Percentiles rank a stretch among this genome's conserved stretches.
Evolutionary conservation across 2,888 invertebrate genomes (phyloP).

Genomic region (Lordiphosa andalusiaca): DNA sequence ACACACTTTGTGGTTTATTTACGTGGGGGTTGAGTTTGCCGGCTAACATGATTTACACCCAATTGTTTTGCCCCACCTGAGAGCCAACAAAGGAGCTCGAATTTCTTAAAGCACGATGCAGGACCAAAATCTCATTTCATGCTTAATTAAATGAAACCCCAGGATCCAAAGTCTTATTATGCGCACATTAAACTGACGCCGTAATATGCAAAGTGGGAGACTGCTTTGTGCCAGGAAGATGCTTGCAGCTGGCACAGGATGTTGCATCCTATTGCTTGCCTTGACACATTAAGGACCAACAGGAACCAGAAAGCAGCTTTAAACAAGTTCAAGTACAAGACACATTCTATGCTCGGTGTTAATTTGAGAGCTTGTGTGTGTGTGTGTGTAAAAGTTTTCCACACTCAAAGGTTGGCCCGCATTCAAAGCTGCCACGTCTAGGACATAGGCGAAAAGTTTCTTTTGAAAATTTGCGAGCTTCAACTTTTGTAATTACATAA

Average conservation of each 20-base stretch:
- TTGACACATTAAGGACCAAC: constrained; percentile 10
- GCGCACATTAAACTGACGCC: constrained; percentile 57
- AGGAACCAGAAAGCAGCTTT: constrained; percentile 8
- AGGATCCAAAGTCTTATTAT: constrained; percentile 53
- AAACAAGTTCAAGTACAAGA: constrained; percentile 17
- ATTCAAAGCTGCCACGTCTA: constrained; percentile 54
- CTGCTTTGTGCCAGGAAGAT: constrained; percentile 14
- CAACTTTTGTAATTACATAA: constrained; percentile 70
- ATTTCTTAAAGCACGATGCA: constrained; percentile 17
- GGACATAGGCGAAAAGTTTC: constrained; percentile 25
- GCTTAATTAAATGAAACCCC: constrained; percentile 67
- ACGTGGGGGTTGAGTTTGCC: no score
- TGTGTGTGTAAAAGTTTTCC: constrained; percentile 1
- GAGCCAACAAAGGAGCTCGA: constrained; percentile 9
- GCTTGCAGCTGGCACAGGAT: constrained; percentile 14
- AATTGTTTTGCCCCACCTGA: no score
- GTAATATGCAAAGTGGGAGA: constrained; percentile 56
- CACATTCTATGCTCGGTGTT: constrained; percentile 1
- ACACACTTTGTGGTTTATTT: no score
- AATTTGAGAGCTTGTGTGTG: constrained; percentile 2
- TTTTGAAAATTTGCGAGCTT: constrained; percentile 25
- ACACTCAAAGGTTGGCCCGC: constrained; percentile 51
- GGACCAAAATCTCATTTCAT: constrained; percentile 55
- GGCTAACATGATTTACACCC: no score
- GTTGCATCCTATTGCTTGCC: constrained; percentile 32